phyloP scores from a whole-genome alignment of 1,140 invertebrate genomes.

The Vanessa atalanta region DNA sequence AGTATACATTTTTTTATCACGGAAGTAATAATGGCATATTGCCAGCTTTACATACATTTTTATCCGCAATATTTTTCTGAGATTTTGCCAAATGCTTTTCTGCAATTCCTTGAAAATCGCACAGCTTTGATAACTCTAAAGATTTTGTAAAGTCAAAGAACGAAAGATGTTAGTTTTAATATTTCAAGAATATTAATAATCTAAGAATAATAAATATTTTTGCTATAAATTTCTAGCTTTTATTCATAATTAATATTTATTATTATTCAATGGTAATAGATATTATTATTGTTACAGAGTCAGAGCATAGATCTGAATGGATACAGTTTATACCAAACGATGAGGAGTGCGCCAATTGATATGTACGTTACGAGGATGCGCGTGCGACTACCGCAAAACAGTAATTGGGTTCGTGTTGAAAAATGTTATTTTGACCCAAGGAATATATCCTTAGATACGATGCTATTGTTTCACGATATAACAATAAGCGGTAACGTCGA shows the following conservation, averaged over 20 bases:
- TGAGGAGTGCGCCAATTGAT: constrained; percentile 82
- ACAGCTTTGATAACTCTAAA: no score
- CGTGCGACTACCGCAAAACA: constrained; percentile 83
- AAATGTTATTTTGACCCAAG: constrained; percentile 87
- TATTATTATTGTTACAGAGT: constrained; percentile 59
- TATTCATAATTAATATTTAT: not conserved
- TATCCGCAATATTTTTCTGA: no score
- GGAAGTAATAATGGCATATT: no score
- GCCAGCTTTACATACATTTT: no score
- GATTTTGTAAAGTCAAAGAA: no score
- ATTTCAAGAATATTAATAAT: no score
- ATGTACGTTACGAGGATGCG: constrained; percentile 85
- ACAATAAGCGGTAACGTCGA: constrained; percentile 88
- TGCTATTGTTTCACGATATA: constrained; percentile 88
- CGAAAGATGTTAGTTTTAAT: no score
- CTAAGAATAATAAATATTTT: no score
- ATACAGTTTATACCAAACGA: constrained; percentile 83
- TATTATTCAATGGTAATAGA: no score
- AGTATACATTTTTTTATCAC: no score
- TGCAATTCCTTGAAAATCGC: no score
- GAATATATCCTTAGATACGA: constrained; percentile 87
- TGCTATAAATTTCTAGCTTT: not conserved
- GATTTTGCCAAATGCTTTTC: no score
- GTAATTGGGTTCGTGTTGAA: constrained; percentile 86
- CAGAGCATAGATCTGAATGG: constrained; percentile 83